Conservation (phyloP, 2,797 vertebrate species). For the Mus minutoides region DNA sequence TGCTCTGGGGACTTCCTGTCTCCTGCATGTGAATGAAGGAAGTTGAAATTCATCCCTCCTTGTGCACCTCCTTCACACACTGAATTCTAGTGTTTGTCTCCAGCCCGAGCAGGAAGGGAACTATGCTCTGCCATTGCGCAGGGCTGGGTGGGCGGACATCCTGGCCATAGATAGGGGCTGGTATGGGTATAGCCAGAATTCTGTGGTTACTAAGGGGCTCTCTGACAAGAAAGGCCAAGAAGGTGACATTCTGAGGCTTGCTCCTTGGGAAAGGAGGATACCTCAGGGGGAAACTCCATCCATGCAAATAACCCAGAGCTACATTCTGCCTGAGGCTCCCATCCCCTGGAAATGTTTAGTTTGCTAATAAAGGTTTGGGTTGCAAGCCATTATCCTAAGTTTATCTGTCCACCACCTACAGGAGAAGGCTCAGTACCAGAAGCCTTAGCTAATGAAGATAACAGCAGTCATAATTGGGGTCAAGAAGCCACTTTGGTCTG, state of each 20-base stretch:
- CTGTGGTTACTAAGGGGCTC: not conserved
- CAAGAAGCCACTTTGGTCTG: not conserved
- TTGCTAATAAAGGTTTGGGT: not conserved
- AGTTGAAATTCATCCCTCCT: not conserved
- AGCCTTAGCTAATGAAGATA: not conserved
- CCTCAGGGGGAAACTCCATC: not conserved
- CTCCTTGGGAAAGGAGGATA: not conserved
- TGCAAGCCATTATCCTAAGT: not conserved
- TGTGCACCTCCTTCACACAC: rapidly evolving
- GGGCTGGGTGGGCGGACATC: not conserved
- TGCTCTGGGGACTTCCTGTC: not conserved
- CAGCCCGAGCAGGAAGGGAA: not conserved
- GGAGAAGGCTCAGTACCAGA: not conserved
- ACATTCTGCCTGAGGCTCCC: not conserved
- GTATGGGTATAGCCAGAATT: not conserved
- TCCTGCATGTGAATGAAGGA: not conserved
- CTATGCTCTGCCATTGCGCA: not conserved
- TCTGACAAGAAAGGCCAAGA: not conserved
- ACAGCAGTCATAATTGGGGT: not conserved
- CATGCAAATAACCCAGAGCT: not conserved
- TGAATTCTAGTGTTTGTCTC: not conserved
- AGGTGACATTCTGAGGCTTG: not conserved
- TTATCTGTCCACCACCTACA: not conserved
- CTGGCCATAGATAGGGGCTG: not conserved
- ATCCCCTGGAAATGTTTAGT: not conserved